These are phyloP conservation scores for Crenuchus spilurus DNA, from an alignment of 2,797 vertebrate genomes.

Conservation along the genomic window DNA sequence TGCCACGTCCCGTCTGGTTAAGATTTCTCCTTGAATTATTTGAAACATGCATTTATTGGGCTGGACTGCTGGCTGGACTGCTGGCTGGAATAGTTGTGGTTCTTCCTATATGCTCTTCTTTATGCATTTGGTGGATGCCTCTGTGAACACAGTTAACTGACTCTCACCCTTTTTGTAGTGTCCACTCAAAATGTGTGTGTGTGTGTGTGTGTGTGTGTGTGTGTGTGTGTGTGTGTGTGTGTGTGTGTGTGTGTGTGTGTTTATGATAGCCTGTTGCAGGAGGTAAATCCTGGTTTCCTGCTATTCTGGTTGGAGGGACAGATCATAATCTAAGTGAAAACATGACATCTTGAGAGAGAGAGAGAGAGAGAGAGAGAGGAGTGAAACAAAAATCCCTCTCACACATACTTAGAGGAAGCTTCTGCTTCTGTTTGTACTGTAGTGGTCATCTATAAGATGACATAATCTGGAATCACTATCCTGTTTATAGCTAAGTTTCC, in stretches of 20 bases:
- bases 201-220: conserved; percentile 33
- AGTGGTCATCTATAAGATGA: conserved; percentile 55
- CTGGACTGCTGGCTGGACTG: conserved; percentile 34
- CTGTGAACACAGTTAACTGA: conserved; percentile 48
- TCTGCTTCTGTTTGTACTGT: conserved; percentile 41
- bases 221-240: conserved; percentile 29
- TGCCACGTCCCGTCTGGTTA: conserved; percentile 45
- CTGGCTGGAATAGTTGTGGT: conserved; percentile 35
- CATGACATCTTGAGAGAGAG: conserved; percentile 36
- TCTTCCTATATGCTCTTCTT: conserved; percentile 51
- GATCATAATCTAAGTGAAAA: conserved; percentile 61
- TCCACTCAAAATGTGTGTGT: conserved; percentile 1
- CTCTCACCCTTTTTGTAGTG: conserved; percentile 25
- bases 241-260: conserved; percentile 41
- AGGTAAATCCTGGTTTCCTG: conserved; percentile 66
- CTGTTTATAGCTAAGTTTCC: conserved; percentile 44
- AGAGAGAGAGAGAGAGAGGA: not conserved
- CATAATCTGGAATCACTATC: conserved; percentile 46
- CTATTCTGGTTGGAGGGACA: conserved; percentile 51
- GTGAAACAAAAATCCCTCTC: not conserved
- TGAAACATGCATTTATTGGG: conserved; percentile 41
- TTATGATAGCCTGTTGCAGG: conserved; percentile 40
- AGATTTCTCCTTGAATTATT: conserved; percentile 50
- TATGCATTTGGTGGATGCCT: conserved; percentile 37
- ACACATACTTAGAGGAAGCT: conserved; percentile 27